phyloP scores from a whole-genome alignment of 1,140 invertebrate genomes.

The Drosophila sulfurigaster region DNA sequence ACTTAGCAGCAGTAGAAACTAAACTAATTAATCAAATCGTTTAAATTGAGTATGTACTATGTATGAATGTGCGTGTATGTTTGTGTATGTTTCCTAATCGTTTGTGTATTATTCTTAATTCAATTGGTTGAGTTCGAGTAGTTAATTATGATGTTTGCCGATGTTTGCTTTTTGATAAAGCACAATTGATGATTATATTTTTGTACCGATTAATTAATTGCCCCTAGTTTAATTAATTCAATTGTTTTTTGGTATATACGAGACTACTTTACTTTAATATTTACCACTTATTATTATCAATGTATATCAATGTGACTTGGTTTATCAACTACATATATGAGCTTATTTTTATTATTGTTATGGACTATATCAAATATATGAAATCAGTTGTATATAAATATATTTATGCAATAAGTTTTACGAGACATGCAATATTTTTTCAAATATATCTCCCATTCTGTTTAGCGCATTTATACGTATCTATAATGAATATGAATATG shows the following conservation, averaged over 20 bases:
- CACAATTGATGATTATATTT: slow-evolving; percentile 57
- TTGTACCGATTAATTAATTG: slow-evolving; percentile 70
- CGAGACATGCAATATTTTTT: slow-evolving; percentile 69
- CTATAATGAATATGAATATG: slow-evolving; percentile 31
- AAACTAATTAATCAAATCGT: slow-evolving; percentile 43
- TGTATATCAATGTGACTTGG: slow-evolving; percentile 69
- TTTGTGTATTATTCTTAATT: slow-evolving; percentile 46
- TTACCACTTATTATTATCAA: slow-evolving; percentile 44
- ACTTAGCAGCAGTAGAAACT: slow-evolving; percentile 37
- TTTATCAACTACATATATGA: slow-evolving; percentile 52
- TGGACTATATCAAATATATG: slow-evolving; percentile 70
- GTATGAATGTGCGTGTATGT: slow-evolving; percentile 11
- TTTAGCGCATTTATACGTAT: slow-evolving; percentile 71
- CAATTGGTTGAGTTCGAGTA: slow-evolving; percentile 60
- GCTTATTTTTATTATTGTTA: slow-evolving; percentile 81
- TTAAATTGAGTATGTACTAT: slow-evolving; percentile 42
- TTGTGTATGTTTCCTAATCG: slow-evolving; percentile 38
- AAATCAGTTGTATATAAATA: slow-evolving; percentile 77
- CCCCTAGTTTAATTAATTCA: slow-evolving; percentile 78
- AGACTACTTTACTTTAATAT: slow-evolving; percentile 36
- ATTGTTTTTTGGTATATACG: slow-evolving; percentile 68
- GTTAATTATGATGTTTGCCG: slow-evolving; percentile 63
- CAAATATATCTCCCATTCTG: slow-evolving; percentile 57
- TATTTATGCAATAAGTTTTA: slow-evolving; percentile 58
- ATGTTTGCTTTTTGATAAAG: slow-evolving; percentile 56